Conservation (phyloP, 2,888 invertebrate genomes). For the Poecilus cupreus region DNA sequence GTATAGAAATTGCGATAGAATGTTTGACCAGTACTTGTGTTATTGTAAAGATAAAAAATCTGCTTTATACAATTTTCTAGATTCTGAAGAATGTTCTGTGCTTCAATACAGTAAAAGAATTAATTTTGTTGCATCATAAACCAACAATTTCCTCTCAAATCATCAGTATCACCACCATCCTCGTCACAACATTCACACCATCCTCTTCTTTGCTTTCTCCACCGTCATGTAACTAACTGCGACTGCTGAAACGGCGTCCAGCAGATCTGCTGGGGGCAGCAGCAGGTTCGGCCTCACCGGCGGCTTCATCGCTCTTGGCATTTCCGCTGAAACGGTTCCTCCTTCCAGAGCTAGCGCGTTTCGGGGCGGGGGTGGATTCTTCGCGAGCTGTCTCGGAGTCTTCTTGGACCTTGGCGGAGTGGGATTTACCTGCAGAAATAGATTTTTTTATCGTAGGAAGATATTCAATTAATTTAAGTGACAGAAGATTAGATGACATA, state of each 20-base stretch:
- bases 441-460: too few species aligned
- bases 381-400: conserved; percentile 62
- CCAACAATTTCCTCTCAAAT: neutral
- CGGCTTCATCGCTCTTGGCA: conserved; percentile 61
- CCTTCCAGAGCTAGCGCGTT: conserved; percentile 61
- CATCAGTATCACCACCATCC: neutral
- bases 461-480: too few species aligned
- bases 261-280: conserved; percentile 62
- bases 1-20: too few species aligned
- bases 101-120: too few species aligned
- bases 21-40: too few species aligned
- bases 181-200: neutral
- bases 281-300: conserved; percentile 61
- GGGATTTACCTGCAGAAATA: conserved; percentile 44
- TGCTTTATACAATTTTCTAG: too few species aligned
- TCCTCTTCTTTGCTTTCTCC: neutral
- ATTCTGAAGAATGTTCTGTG: too few species aligned
- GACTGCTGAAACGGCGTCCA: conserved; percentile 68
- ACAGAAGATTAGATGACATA: too few species aligned
- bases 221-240: conserved; percentile 1
- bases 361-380: conserved; percentile 61
- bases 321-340: conserved; percentile 62
- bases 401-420: conserved; percentile 61
- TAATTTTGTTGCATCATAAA: too few species aligned
- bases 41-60: too few species aligned